These are phyloP conservation scores for Dorcus parallelipipedus DNA, from an alignment of 2,888 invertebrate species.

Conservation along the genomic window DNA sequence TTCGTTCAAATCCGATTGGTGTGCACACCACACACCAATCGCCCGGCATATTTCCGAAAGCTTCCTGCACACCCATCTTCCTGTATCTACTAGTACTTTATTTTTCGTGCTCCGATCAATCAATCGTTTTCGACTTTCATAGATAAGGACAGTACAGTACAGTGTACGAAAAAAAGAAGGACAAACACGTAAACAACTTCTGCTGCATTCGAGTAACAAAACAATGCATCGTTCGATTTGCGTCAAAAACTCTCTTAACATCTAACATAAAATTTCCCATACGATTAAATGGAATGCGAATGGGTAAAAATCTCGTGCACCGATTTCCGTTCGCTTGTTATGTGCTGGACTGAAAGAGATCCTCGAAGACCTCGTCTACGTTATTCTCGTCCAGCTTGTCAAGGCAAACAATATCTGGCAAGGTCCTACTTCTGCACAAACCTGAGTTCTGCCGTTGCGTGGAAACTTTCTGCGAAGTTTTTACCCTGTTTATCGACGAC, in stretches of 20 bases:
- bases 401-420: constrained; percentile 67
- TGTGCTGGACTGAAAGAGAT: constrained; percentile 60
- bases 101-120: neutral
- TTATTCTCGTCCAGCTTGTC: constrained; percentile 72
- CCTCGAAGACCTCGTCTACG: constrained; percentile 85
- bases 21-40: constrained; percentile 39
- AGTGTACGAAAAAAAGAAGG: neutral
- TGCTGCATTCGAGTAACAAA: neutral
- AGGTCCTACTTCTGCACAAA: constrained; percentile 70
- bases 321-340: constrained; percentile 27
- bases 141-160: neutral
- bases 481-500: constrained; percentile 47
- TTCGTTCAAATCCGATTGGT: constrained; percentile 28
- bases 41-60: constrained; percentile 23
- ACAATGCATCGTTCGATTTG: neutral
- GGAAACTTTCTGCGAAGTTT: constrained; percentile 53
- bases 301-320: neutral
- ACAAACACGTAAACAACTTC: neutral
- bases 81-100: neutral
- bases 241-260: neutral
- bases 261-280: neutral
- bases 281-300: neutral
- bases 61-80: neutral
- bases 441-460: constrained; percentile 44
- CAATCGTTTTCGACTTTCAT: neutral